Evolutionary conservation across 2,113 vertebrate species (phyloP), one percentile per base, ranked within the genome.

Genomic region (Anhinga rufa): DNA sequence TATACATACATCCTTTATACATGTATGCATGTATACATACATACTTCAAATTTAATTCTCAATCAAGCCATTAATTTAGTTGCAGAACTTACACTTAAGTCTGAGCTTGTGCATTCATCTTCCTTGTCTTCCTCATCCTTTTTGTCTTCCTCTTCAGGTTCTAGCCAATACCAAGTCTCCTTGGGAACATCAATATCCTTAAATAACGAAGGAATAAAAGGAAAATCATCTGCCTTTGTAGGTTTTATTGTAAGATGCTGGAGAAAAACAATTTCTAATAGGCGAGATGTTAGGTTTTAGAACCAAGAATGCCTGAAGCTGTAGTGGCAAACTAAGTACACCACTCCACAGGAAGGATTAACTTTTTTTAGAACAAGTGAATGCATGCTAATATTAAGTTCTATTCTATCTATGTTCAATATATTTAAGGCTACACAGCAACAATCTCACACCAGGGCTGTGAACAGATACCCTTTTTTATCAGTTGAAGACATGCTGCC

Each of bases 81-180:
- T 48, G 38, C 49, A 79, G 48, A 82, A 97, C 98, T 95, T 51
- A 99, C 98, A 52, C 98, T 98, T 92, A 99, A 95, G 87, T 99
- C 98, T 86, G 98, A 97, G 54, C 91, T 96, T 26, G 96, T 93
- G 65, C 97, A 95, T 65, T 98, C 98, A n/a, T 98, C 98, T 28
- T 98, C 95, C 18, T 98, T 93, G 11, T 97, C 97, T 12, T 98
- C 96, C 29, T 97, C 97, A 21, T 98, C 95, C 26, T 97, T 98
- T 17, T 98, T 97, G 32, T 98, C 98, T 12, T 99, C 98, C 28
- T 93, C 85, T 29, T 97, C 96, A 54, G 70, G 85, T 93, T 97
- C 97, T 83, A 99, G 98, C 99, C 99, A 99, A 96, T 99, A 99
- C 99, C 99, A 99, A 32, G 96, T 88, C 92, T 99, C 99, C 88